Evolutionary conservation across 1,140 invertebrate species (phyloP), one percentile per base, ranked within the genome.

Genomic region (Ceratina japonica): DNA sequence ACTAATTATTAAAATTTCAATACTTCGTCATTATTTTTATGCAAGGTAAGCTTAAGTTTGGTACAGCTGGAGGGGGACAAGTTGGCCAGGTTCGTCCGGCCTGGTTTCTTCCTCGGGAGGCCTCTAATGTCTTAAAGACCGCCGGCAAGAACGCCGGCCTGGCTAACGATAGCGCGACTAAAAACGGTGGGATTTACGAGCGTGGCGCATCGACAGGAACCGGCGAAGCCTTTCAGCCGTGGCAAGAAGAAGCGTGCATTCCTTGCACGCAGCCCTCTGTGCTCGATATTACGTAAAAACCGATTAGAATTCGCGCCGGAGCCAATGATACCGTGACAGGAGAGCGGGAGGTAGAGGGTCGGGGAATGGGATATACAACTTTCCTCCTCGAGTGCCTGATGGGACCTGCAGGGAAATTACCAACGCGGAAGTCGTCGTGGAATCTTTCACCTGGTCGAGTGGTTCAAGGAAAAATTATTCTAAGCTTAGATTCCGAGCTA

Each of bases 291-390:
- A 74, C 59, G 71, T 75, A 80, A 75, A 79, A 75, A 65, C n/a
- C 63, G 80, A 79, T 79, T 82, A 82, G 65, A 80, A 82, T 82
- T 82, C 77, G 74, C 24, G 71, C 70, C 52, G 79, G 52, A 81
- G 52, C 62, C 7, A 20, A 56, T 70, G 66, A 62, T 70, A 63
- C 54, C 49, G 18, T 56, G 15, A n/a, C 16, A 18, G n/a, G 54
- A 51, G 1, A 22, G n/a, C 1, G 1, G 24, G 8, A 15, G 24
- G 13, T 13, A 16, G 62, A n/a, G 56, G 1, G 59, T 16, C 31
- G 16, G 54, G n/a, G 56, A 75, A 22, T 5, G 49, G 15, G 13
- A 63, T 68, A 63, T 68, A 80, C 54, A 80, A 76, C 73, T 68
- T 80, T 80, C 73, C 52, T 79, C 37, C 49, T 31, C n/a, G 44